Conservation (phyloP, 2,113 vertebrate species). For the Dryoscopus gambensis region DNA sequence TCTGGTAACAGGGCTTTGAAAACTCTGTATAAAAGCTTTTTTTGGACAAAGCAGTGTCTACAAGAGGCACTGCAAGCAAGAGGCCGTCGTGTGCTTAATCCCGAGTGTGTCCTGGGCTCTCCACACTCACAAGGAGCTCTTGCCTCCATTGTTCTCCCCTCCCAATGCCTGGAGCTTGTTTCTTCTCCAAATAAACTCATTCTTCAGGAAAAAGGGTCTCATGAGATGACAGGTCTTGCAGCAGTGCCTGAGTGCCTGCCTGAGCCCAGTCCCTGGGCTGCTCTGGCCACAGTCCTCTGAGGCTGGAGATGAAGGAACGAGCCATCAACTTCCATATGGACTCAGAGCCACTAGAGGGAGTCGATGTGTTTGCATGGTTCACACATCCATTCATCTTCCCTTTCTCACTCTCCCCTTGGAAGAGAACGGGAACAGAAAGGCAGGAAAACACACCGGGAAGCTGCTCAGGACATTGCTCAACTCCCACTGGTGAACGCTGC, state of each 20-base stretch:
- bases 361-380: slow-evolving; percentile 27
- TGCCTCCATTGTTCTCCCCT: not conserved
- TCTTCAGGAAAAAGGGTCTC: not conserved
- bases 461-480: not conserved
- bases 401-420: not conserved
- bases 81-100: rapidly evolving
- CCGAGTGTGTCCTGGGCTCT: not conserved
- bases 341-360: slow-evolving; percentile 58
- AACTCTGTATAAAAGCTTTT: not conserved
- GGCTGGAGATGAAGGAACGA: not conserved
- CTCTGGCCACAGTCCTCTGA: not conserved
- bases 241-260: not conserved
- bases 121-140: not conserved
- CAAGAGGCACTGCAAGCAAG: not conserved
- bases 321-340: not conserved
- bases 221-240: not conserved
- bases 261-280: not conserved
- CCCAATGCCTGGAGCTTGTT: not conserved
- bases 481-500: not conserved
- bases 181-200: not conserved
- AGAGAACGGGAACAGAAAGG: not conserved
- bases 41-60: not conserved
- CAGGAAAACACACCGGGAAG: not conserved
- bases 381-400: not conserved
- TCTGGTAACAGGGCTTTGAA: not conserved